These are phyloP conservation scores for Muscidifurax raptorellus DNA, from an alignment of 1,140 invertebrate genomes.

Conservation along the genomic window DNA sequence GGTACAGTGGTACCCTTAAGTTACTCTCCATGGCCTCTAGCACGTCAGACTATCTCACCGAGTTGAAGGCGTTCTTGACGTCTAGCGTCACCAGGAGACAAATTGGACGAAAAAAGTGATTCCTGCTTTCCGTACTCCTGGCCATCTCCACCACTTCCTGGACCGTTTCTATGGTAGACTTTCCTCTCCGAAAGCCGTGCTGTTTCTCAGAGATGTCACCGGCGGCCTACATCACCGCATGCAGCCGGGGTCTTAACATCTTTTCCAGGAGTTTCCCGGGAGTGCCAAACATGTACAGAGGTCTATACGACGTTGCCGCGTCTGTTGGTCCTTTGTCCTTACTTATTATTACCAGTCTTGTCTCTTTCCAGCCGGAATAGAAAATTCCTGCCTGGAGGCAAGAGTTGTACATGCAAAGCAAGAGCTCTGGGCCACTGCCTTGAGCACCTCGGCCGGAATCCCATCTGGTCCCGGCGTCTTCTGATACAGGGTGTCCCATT, in stretches of 20 bases:
- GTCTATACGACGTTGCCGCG: slow-evolving; percentile 23
- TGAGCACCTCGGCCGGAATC: neutral
- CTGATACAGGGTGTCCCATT: too few relatives aligned
- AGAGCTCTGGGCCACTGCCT: neutral
- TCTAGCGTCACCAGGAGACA: slow-evolving; percentile 8
- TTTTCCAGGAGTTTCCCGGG: slow-evolving; percentile 15
- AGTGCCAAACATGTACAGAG: slow-evolving; percentile 35
- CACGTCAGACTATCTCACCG: neutral
- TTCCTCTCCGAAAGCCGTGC: slow-evolving; percentile 16
- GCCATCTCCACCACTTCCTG: neutral
- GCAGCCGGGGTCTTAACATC: neutral
- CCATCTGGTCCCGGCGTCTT: slow-evolving; percentile 7
- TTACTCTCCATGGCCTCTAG: neutral
- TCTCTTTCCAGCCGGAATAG: slow-evolving; percentile 4
- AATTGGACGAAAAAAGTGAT: neutral
- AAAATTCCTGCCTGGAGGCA: too few relatives aligned
- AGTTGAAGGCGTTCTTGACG: slow-evolving; percentile 25
- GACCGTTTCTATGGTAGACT: neutral
- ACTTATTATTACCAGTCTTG: slow-evolving; percentile 24
- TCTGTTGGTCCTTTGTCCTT: slow-evolving; percentile 15
- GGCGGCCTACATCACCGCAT: neutral
- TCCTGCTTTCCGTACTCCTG: neutral
- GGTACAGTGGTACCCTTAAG: neutral
- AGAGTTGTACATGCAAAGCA: too few relatives aligned
- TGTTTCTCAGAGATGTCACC: neutral